Base-by-base conservation (phyloP, 2,113 vertebrate species). In the Symphodus melops region DNA sequence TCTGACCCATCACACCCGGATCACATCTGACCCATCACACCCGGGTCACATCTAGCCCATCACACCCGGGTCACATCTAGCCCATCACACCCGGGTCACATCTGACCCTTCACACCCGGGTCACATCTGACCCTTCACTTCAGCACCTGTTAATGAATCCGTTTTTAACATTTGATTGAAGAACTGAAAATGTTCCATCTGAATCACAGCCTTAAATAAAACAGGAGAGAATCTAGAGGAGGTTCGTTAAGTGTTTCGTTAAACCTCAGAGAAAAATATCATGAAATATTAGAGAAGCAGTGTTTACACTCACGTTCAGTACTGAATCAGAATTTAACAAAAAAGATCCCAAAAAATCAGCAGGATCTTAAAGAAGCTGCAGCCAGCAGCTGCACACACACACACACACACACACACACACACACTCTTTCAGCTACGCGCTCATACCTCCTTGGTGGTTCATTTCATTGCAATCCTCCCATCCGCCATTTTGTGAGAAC, bases 401-500 rank as follows among this genome's bases (percentile, higher is more conserved):
- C 70, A 51, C 63, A 62, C 58, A 58, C 55, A 68, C 33, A 28
- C 65, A 60, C 64, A 62, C 48, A 60, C 53, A 58, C 64, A 39
- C 55, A 20, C 69, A 52, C 23, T 10, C 42, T 14, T 44, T 5
- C 46, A 48, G 36, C 36, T 57, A 14, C 63, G 72, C 9, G 19
- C 55, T 70, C 83, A 67, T 89, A 90, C 88, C 88, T 88, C 74
- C 67, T 63, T 28, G 46, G 55, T 54, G 60, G 67, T 62, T 83
- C 79, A 41, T 76, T 68, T 51, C 5, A 16, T 55, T 77, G 42
- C 68, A 41, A 11, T 66, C 51, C 54, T 69, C 67, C 54, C 58
- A 9, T 72, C 89, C 86, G 85, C 91, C 91, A 92, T 92, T 92
- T 91, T 91, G 79, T 78, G 73, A 79, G 16, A 53, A 54, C 51